Evolutionary conservation across 2,888 invertebrate species (phyloP), one percentile per base, ranked within the genome.

Genomic region (Aphidius colemani): DNA sequence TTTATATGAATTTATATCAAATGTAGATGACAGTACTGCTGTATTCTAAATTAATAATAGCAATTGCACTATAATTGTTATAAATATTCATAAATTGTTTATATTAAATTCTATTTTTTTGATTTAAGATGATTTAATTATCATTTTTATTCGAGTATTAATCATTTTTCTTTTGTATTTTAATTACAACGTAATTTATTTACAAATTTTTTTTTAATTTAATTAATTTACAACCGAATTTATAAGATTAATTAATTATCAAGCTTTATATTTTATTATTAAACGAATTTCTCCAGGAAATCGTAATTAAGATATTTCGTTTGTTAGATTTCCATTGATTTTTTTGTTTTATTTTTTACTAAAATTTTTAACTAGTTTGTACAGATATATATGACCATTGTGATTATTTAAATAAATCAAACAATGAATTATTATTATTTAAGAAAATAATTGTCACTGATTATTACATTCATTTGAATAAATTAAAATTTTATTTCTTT

Each of bases 151-250:
- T 30, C 5, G 30, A 30, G 5, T 30, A 30, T 30, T 30, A 30
- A 5, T 30, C 5, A 5, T 30, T 3, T 30, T 30, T 18, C 13
- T 18, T 18, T 18, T 18, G 13, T 18, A 18, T 18, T 30, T 30
- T 30, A 30, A 30, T 30, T 30, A 30, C 30, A 30, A 30, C 0
- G 0, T 5, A 30, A 30, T 30, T 30, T 30, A 30, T 30, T 3
- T 30, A 30, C 30, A 30, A 30, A 30, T 5, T 4, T 0, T 30
- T 30, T 30, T 30, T 30, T 30, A 30, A 30, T 18, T 18, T 18
- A 30, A 30, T 30, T 60, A 64, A 66, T 49, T 41, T 53, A 50
- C 11, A 57, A 59, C 39, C 64, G 59, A 64, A 64, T 69, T 55
- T 53, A 49, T 50, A 55, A 50, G 41, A 53, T 57, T 46, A 44